Evolutionary conservation across 2,888 invertebrate species (phyloP).

Genomic region (Dugesia japonica): DNA sequence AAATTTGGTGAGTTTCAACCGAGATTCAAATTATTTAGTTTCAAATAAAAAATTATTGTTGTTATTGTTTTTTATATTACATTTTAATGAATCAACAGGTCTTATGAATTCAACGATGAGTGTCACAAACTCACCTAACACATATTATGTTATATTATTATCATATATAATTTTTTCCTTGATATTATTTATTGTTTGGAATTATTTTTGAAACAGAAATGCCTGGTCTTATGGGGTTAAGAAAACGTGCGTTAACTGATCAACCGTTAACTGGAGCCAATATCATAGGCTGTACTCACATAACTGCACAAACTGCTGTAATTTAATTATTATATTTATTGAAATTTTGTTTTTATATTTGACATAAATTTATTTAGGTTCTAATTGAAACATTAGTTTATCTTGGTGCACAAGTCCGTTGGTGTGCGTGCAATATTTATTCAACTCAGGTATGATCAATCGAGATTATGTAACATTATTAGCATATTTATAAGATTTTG

Average conservation of each 20-base stretch:
- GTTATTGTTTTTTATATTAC: too few species aligned
- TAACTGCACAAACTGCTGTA: constrained; percentile 82
- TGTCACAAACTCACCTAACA: too few species aligned
- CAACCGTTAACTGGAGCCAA: constrained; percentile 84
- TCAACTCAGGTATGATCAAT: constrained; percentile 62
- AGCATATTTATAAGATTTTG: background rate
- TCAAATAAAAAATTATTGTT: too few species aligned
- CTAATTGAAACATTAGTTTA: constrained; percentile 72
- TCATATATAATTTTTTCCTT: background rate
- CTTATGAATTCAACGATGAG: too few species aligned
- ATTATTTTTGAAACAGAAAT: constrained; percentile 56
- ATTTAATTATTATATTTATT: background rate
- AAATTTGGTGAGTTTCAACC: too few species aligned
- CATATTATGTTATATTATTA: too few species aligned
- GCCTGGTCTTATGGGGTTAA: constrained; percentile 86
- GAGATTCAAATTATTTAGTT: too few species aligned
- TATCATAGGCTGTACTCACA: constrained; percentile 90
- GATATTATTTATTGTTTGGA: background rate
- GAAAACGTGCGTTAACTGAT: constrained; percentile 71
- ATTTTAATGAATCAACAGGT: too few species aligned
- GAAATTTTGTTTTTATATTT: background rate
- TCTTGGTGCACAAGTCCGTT: constrained; percentile 71
- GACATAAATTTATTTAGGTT: constrained; percentile 50
- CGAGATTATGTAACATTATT: background rate
- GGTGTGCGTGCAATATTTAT: constrained; percentile 94